phyloP scores from a whole-genome alignment of 2,113 vertebrate species.

The Galeopterus variegatus region DNA sequence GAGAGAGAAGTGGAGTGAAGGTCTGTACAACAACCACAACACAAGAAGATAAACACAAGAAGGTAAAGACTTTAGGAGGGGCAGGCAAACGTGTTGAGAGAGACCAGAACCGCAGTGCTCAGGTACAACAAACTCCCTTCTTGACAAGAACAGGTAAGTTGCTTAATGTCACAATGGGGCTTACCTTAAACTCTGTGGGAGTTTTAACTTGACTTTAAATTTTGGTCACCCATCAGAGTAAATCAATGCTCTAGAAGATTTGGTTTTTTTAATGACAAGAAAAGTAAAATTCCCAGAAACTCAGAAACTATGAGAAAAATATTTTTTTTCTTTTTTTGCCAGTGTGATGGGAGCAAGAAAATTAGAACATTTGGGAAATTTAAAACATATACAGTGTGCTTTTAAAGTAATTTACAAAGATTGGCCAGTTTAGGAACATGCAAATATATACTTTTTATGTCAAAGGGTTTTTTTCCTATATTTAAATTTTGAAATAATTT shows the following conservation, averaged over 20 bases:
- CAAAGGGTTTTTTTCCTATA: background rate
- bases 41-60: background rate
- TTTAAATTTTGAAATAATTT: conserved; percentile 1
- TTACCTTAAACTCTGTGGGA: background rate
- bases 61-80: background rate
- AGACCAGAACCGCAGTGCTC: background rate
- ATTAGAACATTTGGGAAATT: background rate
- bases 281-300: background rate
- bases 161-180: background rate
- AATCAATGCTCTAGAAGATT: background rate
- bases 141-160: no score
- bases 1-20: no score
- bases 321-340: background rate
- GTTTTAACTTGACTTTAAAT: background rate
- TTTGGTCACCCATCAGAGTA: background rate
- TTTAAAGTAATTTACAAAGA: background rate
- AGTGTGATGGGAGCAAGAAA: background rate
- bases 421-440: background rate
- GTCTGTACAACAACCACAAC: background rate
- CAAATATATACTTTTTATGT: background rate
- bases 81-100: rapidly evolving
- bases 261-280: background rate
- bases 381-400: background rate
- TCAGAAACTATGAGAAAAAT: background rate
- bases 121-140: background rate